These are phyloP conservation scores for Mus spretus DNA, from an alignment of 2,797 vertebrate genomes.

Conservation along the genomic window DNA sequence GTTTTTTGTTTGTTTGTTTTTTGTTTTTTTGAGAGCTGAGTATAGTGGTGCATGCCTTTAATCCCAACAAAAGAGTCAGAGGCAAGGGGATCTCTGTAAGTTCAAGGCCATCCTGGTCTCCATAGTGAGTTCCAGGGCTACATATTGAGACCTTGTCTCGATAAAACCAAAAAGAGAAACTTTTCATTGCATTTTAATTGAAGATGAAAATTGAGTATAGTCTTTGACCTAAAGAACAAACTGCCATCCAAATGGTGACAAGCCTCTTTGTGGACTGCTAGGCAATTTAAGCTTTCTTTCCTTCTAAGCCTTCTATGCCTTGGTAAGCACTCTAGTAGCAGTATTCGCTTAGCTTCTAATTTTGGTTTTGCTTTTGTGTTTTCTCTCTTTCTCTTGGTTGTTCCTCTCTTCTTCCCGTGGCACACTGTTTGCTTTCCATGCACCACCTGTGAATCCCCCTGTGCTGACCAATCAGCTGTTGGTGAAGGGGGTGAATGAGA, in stretches of 20 bases:
- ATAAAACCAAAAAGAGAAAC: not conserved
- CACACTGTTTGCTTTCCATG: slow-evolving; percentile 94
- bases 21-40: not conserved
- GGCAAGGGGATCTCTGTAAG: not conserved
- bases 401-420: slow-evolving; percentile 89
- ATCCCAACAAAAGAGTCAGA: not conserved
- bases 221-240: slow-evolving; percentile 74
- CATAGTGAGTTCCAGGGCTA: not conserved
- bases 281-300: slow-evolving; percentile 84
- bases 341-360: slow-evolving; percentile 93
- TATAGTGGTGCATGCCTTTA: not conserved
- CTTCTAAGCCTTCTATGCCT: slow-evolving; percentile 82
- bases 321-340: slow-evolving; percentile 89
- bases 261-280: slow-evolving; percentile 74
- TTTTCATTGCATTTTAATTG: slow-evolving; percentile 58
- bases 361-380: slow-evolving; percentile 95
- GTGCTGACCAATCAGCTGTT: slow-evolving; percentile 98
- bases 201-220: slow-evolving; percentile 37
- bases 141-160: not conserved
- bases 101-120: not conserved
- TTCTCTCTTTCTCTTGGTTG: slow-evolving; percentile 92
- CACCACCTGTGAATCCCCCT: slow-evolving; percentile 96
- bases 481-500: slow-evolving; percentile 99
- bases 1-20: not conserved
- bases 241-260: slow-evolving; percentile 41